Evolutionary conservation across 2,888 invertebrate species (phyloP).

Genomic region (Eurytoma californica): DNA sequence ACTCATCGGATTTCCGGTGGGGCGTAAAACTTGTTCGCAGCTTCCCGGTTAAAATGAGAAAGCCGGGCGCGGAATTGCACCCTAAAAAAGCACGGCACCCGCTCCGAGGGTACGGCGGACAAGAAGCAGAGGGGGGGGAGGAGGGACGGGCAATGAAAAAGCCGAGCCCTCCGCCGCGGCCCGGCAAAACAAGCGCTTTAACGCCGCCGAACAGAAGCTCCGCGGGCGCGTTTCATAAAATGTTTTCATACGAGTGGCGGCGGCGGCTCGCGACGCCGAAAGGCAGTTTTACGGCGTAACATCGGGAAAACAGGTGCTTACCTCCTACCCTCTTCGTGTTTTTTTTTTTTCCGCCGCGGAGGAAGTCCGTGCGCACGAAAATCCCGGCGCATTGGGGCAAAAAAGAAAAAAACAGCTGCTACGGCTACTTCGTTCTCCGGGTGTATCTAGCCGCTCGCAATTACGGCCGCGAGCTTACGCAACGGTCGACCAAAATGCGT

Average conservation of each 20-base stretch:
- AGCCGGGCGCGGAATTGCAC: conserved; percentile 36
- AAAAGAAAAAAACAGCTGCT: neutral
- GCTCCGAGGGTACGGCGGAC: neutral
- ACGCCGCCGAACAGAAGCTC: conserved; percentile 17
- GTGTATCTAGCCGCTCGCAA: neutral
- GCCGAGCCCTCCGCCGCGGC: neutral
- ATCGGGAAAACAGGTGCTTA: conserved; percentile 25
- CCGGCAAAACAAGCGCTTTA: conserved; percentile 34
- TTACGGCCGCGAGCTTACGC: neutral
- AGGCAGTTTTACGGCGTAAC: conserved; percentile 32
- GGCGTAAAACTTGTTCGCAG: conserved; percentile 40
- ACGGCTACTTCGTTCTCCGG: neutral
- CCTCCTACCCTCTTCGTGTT: neutral
- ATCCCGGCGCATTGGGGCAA: neutral
- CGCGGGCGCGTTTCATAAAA: conserved; percentile 43
- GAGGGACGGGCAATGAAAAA: neutral
- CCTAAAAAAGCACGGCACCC: conserved; percentile 8
- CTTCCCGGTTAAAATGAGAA: conserved; percentile 43
- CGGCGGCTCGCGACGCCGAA: conserved; percentile 1
- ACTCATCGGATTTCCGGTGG: conserved; percentile 45
- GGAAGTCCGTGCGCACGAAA: neutral
- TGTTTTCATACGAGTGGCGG: conserved; percentile 23
- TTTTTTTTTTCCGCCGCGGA: neutral
- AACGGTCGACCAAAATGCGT: neutral
- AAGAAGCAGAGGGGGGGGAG: neutral